phyloP scores from a whole-genome alignment of 2,888 invertebrate genomes.

The Pegoplata infirma region DNA sequence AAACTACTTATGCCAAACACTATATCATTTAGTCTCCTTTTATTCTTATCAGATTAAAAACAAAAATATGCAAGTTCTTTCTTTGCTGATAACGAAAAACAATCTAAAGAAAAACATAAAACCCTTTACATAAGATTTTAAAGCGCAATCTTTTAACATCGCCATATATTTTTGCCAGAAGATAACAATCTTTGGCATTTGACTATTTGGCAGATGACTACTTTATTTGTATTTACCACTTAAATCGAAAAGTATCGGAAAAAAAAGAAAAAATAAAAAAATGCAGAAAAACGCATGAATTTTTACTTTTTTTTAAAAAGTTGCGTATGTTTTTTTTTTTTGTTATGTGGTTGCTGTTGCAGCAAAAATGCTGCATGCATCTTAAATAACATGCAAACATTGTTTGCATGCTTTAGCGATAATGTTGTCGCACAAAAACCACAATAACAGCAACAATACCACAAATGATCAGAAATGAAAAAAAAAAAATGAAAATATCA shows the following conservation, averaged over 20 bases:
- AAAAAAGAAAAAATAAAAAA: neutral
- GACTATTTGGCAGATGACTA: conserved; percentile 63
- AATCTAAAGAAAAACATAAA: conserved; percentile 9
- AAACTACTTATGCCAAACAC: conserved; percentile 22
- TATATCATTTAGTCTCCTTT: conserved; percentile 17
- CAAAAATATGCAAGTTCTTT: conserved; percentile 13
- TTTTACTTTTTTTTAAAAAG: conserved; percentile 8
- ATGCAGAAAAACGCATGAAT: neutral
- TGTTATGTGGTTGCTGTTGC: conserved; percentile 2
- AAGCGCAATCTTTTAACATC: conserved; percentile 61
- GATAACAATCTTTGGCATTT: conserved; percentile 62
- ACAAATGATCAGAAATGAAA: too few species aligned
- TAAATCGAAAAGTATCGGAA: conserved; percentile 40
- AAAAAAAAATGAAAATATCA: conserved; percentile 48
- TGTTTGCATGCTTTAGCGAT: conserved; percentile 58
- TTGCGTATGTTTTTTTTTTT: conserved; percentile 48
- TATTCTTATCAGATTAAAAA: conserved; percentile 29
- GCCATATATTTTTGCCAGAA: conserved; percentile 49
- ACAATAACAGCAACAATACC: conserved; percentile 6
- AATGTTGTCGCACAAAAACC: conserved; percentile 54
- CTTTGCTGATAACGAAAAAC: conserved; percentile 8
- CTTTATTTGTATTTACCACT: conserved; percentile 62
- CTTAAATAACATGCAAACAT: conserved; percentile 60
- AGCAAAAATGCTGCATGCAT: conserved; percentile 25
- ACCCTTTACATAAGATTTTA: conserved; percentile 46